Conservation (phyloP, 2,888 invertebrate species). For the Gibbula magus region DNA sequence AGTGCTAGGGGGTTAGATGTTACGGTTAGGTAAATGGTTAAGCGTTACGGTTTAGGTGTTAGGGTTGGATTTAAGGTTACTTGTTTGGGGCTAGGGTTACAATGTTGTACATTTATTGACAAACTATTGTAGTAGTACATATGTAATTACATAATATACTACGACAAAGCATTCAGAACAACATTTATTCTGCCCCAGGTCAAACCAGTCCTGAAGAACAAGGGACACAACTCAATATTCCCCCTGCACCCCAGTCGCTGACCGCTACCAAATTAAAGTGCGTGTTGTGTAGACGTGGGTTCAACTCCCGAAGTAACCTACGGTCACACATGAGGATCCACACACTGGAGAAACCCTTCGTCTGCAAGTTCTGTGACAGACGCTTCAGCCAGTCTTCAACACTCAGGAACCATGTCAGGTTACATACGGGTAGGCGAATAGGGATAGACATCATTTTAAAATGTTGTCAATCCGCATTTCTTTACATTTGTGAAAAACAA, state of each 20-base stretch:
- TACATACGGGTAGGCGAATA: slow-evolving; percentile 69
- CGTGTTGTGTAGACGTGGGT: slow-evolving; percentile 69
- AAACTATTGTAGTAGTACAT: too few relatives aligned
- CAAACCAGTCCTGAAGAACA: neutral
- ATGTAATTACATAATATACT: too few relatives aligned
- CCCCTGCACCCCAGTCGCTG: neutral
- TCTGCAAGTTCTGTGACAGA: slow-evolving; percentile 66
- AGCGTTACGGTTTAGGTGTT: too few relatives aligned
- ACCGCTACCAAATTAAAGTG: slow-evolving; percentile 53
- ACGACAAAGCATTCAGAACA: neutral
- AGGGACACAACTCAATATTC: neutral
- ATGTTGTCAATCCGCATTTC: neutral
- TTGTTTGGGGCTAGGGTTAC: too few relatives aligned
- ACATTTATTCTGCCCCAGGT: neutral
- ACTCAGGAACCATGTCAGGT: slow-evolving; percentile 69
- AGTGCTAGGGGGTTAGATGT: too few relatives aligned
- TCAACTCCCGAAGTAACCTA: slow-evolving; percentile 73
- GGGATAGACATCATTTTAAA: neutral
- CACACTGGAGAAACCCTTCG: slow-evolving; percentile 71
- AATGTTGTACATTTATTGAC: too few relatives aligned
- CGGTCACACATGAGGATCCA: slow-evolving; percentile 74
- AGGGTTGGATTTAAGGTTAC: too few relatives aligned
- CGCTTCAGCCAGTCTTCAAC: slow-evolving; percentile 73
- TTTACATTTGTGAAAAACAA: neutral
- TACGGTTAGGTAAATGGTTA: too few relatives aligned